phyloP scores from a whole-genome alignment of 1,140 invertebrate species.

The Brachionus asplanchnoidis region DNA sequence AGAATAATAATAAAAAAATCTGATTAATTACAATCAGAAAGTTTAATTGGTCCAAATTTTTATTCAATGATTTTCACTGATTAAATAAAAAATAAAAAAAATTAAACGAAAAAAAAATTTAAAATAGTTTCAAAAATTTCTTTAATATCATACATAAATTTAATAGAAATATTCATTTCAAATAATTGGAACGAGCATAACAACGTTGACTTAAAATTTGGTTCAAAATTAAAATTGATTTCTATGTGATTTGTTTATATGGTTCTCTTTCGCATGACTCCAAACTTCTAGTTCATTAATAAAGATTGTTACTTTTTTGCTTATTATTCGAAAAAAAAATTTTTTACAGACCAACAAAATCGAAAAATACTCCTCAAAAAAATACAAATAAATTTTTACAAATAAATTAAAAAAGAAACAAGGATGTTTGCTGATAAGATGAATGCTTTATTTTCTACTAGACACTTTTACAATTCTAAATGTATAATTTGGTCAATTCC shows the following conservation, averaged over 20 bases:
- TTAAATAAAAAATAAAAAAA: neutral
- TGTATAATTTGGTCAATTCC: constrained; percentile 5
- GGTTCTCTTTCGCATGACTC: neutral
- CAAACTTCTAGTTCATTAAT: neutral
- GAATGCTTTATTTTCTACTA: neutral
- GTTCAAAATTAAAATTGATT: constrained; percentile 37
- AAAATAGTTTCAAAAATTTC: constrained; percentile 33
- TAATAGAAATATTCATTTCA: constrained; percentile 12
- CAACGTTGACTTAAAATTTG: neutral
- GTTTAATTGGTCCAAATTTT: neutral
- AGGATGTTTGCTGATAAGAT: neutral
- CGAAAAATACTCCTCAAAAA: neutral
- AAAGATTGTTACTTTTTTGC: neutral
- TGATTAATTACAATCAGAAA: constrained; percentile 30
- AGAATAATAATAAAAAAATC: neutral
- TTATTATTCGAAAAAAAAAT: neutral
- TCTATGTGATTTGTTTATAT: neutral
- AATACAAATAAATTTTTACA: constrained; percentile 23
- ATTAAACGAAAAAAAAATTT: neutral
- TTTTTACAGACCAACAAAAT: constrained; percentile 28
- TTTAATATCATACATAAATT: constrained; percentile 9
- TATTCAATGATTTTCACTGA: neutral
- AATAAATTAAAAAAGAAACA: constrained; percentile 11
- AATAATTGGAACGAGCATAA: neutral
- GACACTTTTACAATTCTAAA: neutral